These are phyloP conservation scores for Vanessa tameamea DNA, from an alignment of 1,140 invertebrate species.

Conservation along the genomic window DNA sequence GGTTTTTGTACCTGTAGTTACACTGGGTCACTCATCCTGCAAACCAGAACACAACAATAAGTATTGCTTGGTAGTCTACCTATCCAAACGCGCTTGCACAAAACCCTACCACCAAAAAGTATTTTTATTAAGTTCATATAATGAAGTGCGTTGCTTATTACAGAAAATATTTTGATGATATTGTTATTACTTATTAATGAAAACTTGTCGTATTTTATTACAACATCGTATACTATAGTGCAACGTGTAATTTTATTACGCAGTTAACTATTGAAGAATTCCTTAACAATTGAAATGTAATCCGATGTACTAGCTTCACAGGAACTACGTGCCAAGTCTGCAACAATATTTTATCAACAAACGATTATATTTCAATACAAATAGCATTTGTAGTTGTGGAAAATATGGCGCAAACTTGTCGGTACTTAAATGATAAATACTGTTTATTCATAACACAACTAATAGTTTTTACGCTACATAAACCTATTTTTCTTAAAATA, in stretches of 20 bases:
- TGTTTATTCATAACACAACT: not conserved
- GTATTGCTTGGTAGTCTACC: too few species aligned
- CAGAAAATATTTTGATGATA: not conserved
- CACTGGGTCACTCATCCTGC: too few species aligned
- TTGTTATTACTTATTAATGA: not conserved
- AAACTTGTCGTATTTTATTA: not conserved
- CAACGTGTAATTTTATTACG: slow-evolving; percentile 2
- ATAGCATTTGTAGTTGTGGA: slow-evolving; percentile 7
- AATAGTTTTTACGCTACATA: not conserved
- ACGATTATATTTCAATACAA: slow-evolving; percentile 29
- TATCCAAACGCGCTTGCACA: too few species aligned
- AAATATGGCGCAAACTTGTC: slow-evolving; percentile 9
- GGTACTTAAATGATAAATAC: not conserved
- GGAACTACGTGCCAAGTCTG: slow-evolving; percentile 12
- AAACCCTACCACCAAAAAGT: too few species aligned
- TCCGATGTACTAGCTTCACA: not conserved
- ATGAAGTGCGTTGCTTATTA: too few species aligned
- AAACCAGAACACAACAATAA: too few species aligned
- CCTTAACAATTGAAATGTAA: slow-evolving; percentile 21
- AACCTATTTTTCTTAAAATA: too few species aligned
- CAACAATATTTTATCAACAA: slow-evolving; percentile 23
- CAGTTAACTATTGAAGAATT: slow-evolving; percentile 10
- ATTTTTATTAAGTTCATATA: too few species aligned
- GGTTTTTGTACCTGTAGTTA: too few species aligned
- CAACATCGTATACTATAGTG: not conserved